Base-by-base conservation (phyloP, 1,140 invertebrate genomes). In the Drosophila repletoides region DNA sequence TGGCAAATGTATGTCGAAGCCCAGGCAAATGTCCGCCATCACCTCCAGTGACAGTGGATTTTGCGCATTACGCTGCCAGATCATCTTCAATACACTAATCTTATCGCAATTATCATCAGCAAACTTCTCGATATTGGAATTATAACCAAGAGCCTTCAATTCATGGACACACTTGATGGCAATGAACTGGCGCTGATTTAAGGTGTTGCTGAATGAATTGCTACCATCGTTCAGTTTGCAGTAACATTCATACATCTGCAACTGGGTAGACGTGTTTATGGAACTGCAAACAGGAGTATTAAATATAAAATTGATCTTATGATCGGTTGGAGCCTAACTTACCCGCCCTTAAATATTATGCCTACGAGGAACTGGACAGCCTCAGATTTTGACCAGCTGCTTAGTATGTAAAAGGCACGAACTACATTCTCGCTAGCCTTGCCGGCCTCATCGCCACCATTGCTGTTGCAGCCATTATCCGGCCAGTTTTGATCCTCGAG, bases 241-340 rank as follows among this genome's bases (percentile, higher is more conserved):
- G 19, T 87, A 88, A 29, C 89, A 90, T 60, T 90, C 89, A 34
- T 87, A 89, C 71, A 90, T 76, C 46, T 90, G 89, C 12, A 90
- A 52, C 45, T 90, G 89, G 0, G 88, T 86, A 0, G 74, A 76
- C n/a, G 89, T 89, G 49, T 89, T 89, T 9, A 74, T 63, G 0
- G 69, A 58, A 0, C 87, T 90, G 21, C 1, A 56, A 33, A 34
- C 19, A 17, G 7, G 14, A 17, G 6, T 5, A 29, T 55, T 7
- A 15, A 29, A 15, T 0, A 9, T 15, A 4, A 2, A 21, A 3
- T 6, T 5, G n/a, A 7, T 14, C 5, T 0, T 12, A 31, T 5
- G n/a, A 0, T 1, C 6, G n/a, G 12, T 33, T 17, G 10, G n/a
- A n/a, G n/a, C n/a, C 3, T 1, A 5, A 43, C 75, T 74, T 73